Conservation (phyloP, 1,140 invertebrate genomes). For the Hydropsyche tenuis region DNA sequence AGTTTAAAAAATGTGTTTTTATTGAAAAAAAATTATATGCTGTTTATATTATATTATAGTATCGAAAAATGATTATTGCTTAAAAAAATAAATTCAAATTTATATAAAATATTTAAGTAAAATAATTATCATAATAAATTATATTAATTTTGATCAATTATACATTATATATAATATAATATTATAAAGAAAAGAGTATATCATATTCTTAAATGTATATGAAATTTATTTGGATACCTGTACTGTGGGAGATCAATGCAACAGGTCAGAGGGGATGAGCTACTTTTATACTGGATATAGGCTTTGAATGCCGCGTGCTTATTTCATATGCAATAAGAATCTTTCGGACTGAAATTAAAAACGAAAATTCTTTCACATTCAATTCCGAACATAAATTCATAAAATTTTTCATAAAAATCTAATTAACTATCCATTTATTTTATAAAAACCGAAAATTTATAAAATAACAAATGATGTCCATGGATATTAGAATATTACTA, state of each 20-base stretch:
- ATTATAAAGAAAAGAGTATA: background rate
- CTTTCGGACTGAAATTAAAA: no score
- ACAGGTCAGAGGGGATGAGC: constrained; percentile 50
- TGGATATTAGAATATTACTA: no score
- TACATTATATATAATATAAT: background rate
- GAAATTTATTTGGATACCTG: constrained; percentile 35
- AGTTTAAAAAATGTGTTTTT: no score
- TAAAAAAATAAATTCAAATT: no score
- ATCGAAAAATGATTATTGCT: background rate
- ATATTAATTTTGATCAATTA: background rate
- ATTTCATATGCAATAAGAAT: background rate
- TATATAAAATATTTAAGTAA: background rate
- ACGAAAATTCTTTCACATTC: no score
- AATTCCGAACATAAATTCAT: no score
- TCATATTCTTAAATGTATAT: background rate
- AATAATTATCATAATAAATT: background rate
- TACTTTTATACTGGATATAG: constrained; percentile 39
- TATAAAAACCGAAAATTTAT: no score
- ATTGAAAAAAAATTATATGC: no score
- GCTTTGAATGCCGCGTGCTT: background rate
- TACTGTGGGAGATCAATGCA: constrained; percentile 46
- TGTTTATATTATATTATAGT: background rate
- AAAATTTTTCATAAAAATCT: no score
- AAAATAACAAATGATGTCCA: no score
- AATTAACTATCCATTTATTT: no score